Conservation (phyloP, 2,888 invertebrate species). For the Sarcophaga variegata region DNA sequence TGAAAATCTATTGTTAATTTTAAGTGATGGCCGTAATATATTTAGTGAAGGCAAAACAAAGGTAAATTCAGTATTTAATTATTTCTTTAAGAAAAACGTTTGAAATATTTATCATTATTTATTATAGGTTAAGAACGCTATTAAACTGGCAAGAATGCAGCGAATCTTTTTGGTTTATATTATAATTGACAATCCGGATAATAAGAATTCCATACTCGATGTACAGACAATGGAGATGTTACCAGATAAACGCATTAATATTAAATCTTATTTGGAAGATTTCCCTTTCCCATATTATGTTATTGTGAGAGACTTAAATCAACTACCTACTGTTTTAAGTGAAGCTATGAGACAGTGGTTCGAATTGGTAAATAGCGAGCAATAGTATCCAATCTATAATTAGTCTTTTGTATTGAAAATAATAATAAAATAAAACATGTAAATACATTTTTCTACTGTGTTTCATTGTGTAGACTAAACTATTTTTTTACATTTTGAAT, state of each 20-base stretch:
- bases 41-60: conserved; percentile 92
- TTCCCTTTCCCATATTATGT: conserved; percentile 99
- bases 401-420: background rate
- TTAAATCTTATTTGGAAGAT: conserved; percentile 93
- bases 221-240: conserved; percentile 86
- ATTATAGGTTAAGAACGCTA: conserved; percentile 86
- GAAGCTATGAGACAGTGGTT: conserved; percentile 99
- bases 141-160: conserved; percentile 89
- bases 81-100: too few species aligned
- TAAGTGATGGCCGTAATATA: conserved; percentile 97
- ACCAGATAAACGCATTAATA: conserved; percentile 81
- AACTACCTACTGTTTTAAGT: conserved; percentile 94
- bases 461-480: too few species aligned
- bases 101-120: background rate
- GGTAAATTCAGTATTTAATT: conserved; percentile 81
- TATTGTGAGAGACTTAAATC: conserved; percentile 93
- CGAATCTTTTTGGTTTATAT: conserved; percentile 97
- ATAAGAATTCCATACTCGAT: conserved; percentile 96
- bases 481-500: too few species aligned
- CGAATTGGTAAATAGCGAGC: conserved; percentile 89
- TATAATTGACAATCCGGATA: conserved; percentile 96
- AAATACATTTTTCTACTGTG: background rate
- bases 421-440: background rate
- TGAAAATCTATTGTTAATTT: conserved; percentile 89
- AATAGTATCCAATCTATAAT: conserved; percentile 63